phyloP scores from a whole-genome alignment of 2,888 invertebrate species.

The Neria commutata region DNA sequence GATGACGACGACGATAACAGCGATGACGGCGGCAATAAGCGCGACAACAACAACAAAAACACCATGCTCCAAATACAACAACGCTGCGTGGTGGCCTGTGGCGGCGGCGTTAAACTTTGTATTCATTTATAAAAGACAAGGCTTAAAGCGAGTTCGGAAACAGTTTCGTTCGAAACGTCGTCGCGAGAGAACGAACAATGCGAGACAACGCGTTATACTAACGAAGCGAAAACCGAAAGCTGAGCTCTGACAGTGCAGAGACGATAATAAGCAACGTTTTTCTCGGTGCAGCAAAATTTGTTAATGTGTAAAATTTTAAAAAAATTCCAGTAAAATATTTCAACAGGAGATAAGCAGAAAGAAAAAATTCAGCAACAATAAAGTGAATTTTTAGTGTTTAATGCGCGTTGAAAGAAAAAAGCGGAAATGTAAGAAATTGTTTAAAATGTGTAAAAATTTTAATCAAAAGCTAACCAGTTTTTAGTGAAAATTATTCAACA shows the following conservation, averaged over 20 bases:
- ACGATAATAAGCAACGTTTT: background rate
- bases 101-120: constrained; percentile 31
- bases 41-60: background rate
- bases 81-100: too few species aligned
- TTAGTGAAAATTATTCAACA: too few species aligned
- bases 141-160: constrained; percentile 46
- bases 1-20: background rate
- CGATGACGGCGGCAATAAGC: background rate
- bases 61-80: constrained; percentile 8
- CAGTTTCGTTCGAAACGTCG: constrained; percentile 47
- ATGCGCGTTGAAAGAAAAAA: too few species aligned
- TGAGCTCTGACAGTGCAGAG: background rate
- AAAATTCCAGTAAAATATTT: too few species aligned
- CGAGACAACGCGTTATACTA: background rate
- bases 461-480: too few species aligned
- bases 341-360: too few species aligned
- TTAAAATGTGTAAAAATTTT: too few species aligned
- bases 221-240: background rate
- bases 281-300: background rate
- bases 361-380: too few species aligned
- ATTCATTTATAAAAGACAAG: constrained; percentile 51
- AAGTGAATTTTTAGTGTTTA: too few species aligned
- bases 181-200: constrained; percentile 35
- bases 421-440: too few species aligned
- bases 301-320: background rate